Percentiles rank a stretch among this genome's conserved stretches.
Conservation (phyloP, 2,113 vertebrate genomes). For the Tenrec ecaudatus region DNA sequence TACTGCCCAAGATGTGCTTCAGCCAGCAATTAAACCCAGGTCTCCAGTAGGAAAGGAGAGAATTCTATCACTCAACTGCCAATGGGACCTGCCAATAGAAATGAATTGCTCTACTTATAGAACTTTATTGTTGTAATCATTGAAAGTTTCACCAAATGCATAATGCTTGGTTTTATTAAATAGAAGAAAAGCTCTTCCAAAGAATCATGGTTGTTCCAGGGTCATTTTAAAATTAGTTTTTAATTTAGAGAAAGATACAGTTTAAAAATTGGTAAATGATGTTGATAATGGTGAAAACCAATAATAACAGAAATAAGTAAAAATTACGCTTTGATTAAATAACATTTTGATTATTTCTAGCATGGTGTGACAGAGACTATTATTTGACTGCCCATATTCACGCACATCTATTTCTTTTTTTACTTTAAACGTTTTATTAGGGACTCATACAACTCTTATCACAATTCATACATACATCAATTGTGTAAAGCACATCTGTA, state of each 20-base stretch:
- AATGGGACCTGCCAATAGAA: not conserved
- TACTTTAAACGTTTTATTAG: no score
- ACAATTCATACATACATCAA: no score
- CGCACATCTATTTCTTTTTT: conserved; percentile 22
- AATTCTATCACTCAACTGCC: not conserved
- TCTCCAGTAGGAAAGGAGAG: not conserved
- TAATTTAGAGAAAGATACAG: not conserved
- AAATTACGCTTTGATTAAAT: conserved; percentile 26
- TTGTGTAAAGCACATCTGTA: no score
- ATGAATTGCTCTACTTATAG: not conserved
- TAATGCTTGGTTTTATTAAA: not conserved
- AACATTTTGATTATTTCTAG: not conserved
- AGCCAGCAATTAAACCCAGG: not conserved
- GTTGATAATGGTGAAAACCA: conserved; percentile 9
- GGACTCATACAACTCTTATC: no score
- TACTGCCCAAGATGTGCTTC: no score
- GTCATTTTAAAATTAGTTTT: not conserved
- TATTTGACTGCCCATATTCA: not conserved
- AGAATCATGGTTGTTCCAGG: not conserved
- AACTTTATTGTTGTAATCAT: not conserved
- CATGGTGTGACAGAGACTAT: not conserved
- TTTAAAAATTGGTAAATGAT: conserved; percentile 31
- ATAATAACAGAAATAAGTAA: not conserved
- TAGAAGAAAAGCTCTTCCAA: not conserved
- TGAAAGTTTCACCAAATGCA: not conserved